Evolutionary conservation across 2,888 invertebrate genomes (phyloP).

Genomic region (Embidobia sp.): DNA sequence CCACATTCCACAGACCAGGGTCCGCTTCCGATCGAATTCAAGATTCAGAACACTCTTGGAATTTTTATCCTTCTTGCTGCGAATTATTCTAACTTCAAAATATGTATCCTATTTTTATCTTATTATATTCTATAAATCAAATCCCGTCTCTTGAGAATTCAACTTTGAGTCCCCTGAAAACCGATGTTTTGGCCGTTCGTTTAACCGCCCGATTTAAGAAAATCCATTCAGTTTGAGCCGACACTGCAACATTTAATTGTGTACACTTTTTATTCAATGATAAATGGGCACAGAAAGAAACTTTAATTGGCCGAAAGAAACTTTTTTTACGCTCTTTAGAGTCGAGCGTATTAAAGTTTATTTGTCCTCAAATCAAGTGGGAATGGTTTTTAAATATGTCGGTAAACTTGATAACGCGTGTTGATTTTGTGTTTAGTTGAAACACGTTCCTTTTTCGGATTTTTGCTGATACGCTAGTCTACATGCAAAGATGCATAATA

Average conservation of each 20-base stretch:
- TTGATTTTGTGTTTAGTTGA: slow-evolving; percentile 27
- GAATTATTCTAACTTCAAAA: slow-evolving; percentile 37
- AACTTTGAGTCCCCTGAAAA: too few species aligned
- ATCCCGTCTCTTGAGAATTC: background rate
- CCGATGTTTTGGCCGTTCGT: too few species aligned
- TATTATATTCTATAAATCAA: slow-evolving; percentile 25
- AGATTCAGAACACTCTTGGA: slow-evolving; percentile 58
- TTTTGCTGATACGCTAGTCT: slow-evolving; percentile 38
- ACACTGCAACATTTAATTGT: too few species aligned
- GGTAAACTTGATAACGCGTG: slow-evolving; percentile 23
- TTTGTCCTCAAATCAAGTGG: too few species aligned
- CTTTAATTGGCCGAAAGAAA: too few species aligned
- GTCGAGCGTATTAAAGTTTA: too few species aligned
- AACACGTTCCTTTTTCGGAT: slow-evolving; percentile 34
- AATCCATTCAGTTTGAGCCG: too few species aligned
- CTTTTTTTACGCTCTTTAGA: too few species aligned
- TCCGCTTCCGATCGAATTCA: slow-evolving; percentile 60
- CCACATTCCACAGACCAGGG: slow-evolving; percentile 68
- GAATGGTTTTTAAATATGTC: too few species aligned
- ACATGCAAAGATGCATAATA: slow-evolving; percentile 67
- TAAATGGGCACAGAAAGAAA: too few species aligned
- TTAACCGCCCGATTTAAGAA: too few species aligned
- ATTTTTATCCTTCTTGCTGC: slow-evolving; percentile 45
- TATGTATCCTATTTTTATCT: slow-evolving; percentile 36
- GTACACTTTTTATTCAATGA: too few species aligned